These are phyloP conservation scores for Cephalotes varians DNA, from an alignment of 2,888 invertebrate species.

Conservation along the genomic window DNA sequence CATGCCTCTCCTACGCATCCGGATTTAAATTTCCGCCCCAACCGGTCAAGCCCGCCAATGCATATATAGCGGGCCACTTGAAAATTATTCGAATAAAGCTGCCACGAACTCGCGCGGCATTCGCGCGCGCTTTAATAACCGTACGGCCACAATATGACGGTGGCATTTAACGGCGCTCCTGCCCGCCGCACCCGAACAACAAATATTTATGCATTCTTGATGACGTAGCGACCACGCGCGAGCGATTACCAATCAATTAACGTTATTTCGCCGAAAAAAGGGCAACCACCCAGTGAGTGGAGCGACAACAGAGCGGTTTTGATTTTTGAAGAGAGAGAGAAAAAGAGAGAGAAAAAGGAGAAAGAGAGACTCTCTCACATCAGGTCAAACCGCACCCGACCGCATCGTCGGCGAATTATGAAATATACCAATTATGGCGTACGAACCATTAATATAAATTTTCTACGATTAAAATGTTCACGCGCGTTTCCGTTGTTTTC, in stretches of 20 bases:
- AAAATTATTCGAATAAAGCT: conserved; percentile 80
- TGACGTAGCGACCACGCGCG: conserved; percentile 68
- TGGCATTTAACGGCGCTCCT: conserved; percentile 71
- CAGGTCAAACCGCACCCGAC: conserved; percentile 51
- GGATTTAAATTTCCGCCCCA: conserved; percentile 71
- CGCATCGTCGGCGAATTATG: conserved; percentile 47
- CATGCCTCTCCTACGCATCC: conserved; percentile 54
- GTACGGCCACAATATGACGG: conserved; percentile 70
- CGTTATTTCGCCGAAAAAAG: conserved; percentile 67
- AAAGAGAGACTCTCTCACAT: conserved; percentile 11
- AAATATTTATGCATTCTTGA: conserved; percentile 82
- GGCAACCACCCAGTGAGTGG: background rate
- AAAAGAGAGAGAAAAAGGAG: background rate
- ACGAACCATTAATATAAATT: conserved; percentile 51
- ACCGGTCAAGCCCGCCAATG: conserved; percentile 58
- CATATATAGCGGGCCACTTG: conserved; percentile 69
- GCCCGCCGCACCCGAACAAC: conserved; percentile 71
- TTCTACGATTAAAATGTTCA: conserved; percentile 50
- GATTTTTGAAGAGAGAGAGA: conserved; percentile 30
- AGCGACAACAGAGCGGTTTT: background rate
- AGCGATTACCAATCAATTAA: conserved; percentile 78
- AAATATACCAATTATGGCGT: conserved; percentile 50
- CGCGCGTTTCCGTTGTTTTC: conserved; percentile 27
- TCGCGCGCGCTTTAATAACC: conserved; percentile 74
- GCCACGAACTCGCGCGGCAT: conserved; percentile 65